Conservation (phyloP, 2,888 invertebrate genomes). For the Drymonia ruficornis region DNA sequence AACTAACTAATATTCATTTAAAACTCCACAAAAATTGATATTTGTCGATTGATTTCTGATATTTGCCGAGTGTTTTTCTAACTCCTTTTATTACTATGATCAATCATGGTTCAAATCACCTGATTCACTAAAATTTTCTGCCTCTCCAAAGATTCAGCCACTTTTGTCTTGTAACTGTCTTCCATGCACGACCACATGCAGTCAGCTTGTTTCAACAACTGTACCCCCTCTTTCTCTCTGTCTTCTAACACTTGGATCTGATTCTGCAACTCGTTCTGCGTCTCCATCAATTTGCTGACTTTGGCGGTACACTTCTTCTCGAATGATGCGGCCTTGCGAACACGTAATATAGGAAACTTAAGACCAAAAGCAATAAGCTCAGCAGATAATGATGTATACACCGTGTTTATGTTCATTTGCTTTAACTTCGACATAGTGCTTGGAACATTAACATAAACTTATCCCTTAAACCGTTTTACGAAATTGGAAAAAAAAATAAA, state of each 20-base stretch:
- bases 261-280: slow-evolving; percentile 77
- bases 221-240: slow-evolving; percentile 83
- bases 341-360: no score
- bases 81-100: background rate
- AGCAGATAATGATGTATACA: no score
- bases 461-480: no score
- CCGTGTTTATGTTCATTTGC: no score
- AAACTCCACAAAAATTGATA: no score
- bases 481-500: no score
- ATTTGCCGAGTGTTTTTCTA: no score
- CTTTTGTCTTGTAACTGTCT: slow-evolving; percentile 69
- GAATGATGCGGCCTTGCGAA: slow-evolving; percentile 60
- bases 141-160: slow-evolving; percentile 57
- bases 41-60: no score
- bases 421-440: no score
- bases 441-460: no score
- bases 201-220: slow-evolving; percentile 83
- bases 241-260: slow-evolving; percentile 85
- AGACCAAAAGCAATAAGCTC: no score
- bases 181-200: slow-evolving; percentile 84
- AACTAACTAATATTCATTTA: no score
- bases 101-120: slow-evolving; percentile 39
- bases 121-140: slow-evolving; percentile 56
- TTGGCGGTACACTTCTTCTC: slow-evolving; percentile 65
- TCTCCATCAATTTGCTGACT: slow-evolving; percentile 76